Conservation (phyloP, 2,888 invertebrate species). For the Acleris sparsana region DNA sequence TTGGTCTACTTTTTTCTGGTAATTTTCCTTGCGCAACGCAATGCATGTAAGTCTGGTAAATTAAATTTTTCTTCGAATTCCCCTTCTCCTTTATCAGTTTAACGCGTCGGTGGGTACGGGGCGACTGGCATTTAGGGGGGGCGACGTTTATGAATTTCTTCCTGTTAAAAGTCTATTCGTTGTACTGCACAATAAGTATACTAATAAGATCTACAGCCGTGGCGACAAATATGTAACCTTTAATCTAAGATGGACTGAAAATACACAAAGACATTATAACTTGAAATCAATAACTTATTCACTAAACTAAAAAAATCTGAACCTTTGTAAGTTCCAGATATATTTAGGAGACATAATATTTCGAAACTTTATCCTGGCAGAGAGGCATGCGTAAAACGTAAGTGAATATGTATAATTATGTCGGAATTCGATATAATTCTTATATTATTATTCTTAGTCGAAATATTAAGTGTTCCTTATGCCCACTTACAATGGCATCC, state of each 20-base stretch:
- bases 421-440: background rate
- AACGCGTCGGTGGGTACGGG: constrained; percentile 8
- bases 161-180: background rate
- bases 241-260: no score
- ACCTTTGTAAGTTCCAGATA: background rate
- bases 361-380: background rate
- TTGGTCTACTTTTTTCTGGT: background rate
- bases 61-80: constrained; percentile 16
- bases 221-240: no score
- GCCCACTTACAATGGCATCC: no score
- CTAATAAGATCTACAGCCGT: no score
- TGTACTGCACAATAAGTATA: no score
- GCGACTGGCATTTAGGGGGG: constrained; percentile 1
- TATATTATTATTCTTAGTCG: no score
- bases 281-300: no score
- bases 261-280: background rate
- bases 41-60: constrained; percentile 21
- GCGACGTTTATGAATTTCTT: background rate
- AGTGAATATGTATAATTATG: no score
- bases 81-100: constrained; percentile 18
- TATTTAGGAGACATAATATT: background rate
- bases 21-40: constrained; percentile 12
- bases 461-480: no score
- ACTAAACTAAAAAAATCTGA: no score
- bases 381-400: background rate